These are phyloP conservation scores for Periphyllus acericola DNA, from an alignment of 2,888 invertebrate genomes.

Conservation along the genomic window DNA sequence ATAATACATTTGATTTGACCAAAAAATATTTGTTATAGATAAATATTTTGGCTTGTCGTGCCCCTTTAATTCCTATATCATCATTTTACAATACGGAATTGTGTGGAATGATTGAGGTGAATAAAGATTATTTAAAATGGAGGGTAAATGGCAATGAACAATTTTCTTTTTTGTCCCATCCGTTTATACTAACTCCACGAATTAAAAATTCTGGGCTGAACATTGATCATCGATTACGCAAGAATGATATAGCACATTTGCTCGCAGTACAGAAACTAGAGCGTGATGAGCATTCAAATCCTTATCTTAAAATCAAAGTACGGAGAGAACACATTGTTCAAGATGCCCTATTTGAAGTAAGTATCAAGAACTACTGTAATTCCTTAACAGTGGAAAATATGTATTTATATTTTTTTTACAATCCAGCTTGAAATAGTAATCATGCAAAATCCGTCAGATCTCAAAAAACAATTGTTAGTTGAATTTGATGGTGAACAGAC, in stretches of 20 bases:
- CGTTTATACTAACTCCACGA: constrained; percentile 90
- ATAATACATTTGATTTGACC: background rate
- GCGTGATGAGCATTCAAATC: constrained; percentile 83
- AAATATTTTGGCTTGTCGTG: constrained; percentile 82
- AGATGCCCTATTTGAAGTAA: constrained; percentile 89
- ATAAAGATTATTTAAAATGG: constrained; percentile 81
- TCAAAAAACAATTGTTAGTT: constrained; percentile 94
- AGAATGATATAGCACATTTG: constrained; percentile 90
- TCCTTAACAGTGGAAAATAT: background rate
- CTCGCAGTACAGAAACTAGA: constrained; percentile 86
- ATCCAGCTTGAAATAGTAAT: constrained; percentile 87
- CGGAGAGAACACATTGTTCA: constrained; percentile 88
- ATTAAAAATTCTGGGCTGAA: constrained; percentile 91
- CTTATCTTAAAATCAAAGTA: constrained; percentile 83
- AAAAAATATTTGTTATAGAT: constrained; percentile 67
- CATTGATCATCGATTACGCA: constrained; percentile 92
- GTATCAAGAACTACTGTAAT: constrained; percentile 65
- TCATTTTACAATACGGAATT: constrained; percentile 97
- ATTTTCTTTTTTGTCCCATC: constrained; percentile 90
- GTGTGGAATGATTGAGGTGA: constrained; percentile 95
- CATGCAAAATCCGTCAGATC: constrained; percentile 89
- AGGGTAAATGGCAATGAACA: constrained; percentile 71
- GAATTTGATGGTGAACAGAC: constrained; percentile 97
- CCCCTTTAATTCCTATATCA: constrained; percentile 83
- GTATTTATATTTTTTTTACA: constrained; percentile 39